Base-by-base conservation (phyloP, 2,888 invertebrate genomes). In the Malthinus seriepunctatus region DNA sequence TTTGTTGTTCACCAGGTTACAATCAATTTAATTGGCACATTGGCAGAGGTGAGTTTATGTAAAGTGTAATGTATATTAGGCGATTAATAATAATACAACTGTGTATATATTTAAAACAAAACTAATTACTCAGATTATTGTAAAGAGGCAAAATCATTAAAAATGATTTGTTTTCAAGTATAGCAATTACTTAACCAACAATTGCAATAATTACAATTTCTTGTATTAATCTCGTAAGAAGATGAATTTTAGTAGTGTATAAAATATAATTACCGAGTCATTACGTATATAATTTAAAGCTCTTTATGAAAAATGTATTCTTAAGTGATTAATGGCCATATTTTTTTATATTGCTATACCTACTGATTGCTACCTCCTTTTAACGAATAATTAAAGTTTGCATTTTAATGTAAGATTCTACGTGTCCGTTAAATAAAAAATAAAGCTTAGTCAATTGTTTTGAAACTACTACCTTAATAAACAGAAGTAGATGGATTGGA, bases 181-280 rank as follows among this genome's bases (percentile, higher is more conserved):
- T 23, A 42, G 39, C 39, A 42, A 42, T 42, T 42, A 42, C 39
- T 15, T n/a, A 42, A 23, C 23, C 23, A 23, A 42, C 39, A 42
- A 42, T 42, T 42, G 39, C 39, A 42, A 42, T 42, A 42, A 42
- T 42, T 42, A 42, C 15, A 42, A 42, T 42, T 39, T 42, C 39
- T 42, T 42, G 39, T 42, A 42, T 42, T 42, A 42, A 42, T 42
- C 39, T 42, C 15, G 15, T 42, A 42, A 42, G 39, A 42, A 42
- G 39, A 42, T 12, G 39, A 42, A 42, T 42, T 42, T 42, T 12
- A 42, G 39, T 42, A 9, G 39, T 15, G 14, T 23, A 42, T 42
- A 23, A 42, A 42, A 15, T 42, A 42, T 42, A 42, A 42, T 42
- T 15, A 15, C 39, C 39, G 10, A 9, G 39, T 42, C 9, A 42